A percentile compares a stretch with the other conserved stretches of the same genome.
Conservation (phyloP, 2,888 invertebrate species). For the Ferdinandea cuprea region DNA sequence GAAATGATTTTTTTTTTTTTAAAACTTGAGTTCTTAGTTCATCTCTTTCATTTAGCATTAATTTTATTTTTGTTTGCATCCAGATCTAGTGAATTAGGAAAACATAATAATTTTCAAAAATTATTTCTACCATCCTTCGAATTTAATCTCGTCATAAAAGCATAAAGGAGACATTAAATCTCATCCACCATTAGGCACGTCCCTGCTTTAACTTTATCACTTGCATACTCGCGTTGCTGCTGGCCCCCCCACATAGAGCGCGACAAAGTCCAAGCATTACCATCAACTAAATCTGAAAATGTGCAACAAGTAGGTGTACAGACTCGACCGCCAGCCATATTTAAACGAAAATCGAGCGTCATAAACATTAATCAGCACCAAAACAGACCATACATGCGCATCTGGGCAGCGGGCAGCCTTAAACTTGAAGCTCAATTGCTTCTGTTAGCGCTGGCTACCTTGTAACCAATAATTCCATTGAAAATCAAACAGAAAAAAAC, state of each 20-base stretch:
- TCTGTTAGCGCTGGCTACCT: constrained; percentile 43
- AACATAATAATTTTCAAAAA: too few relatives aligned
- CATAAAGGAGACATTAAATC: not conserved
- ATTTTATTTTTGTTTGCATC: too few relatives aligned
- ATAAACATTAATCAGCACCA: constrained; percentile 44
- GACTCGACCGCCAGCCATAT: not conserved
- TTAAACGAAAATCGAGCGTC: constrained; percentile 33
- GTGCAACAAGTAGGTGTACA: not conserved
- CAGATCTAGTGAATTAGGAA: too few relatives aligned
- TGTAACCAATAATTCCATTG: constrained; percentile 43
- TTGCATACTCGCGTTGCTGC: not conserved
- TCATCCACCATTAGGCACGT: not conserved
- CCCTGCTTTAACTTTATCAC: not conserved
- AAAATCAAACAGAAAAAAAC: constrained; percentile 24
- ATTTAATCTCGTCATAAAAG: not conserved
- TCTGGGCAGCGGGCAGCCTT: constrained; percentile 40
- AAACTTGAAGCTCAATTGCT: constrained; percentile 60
- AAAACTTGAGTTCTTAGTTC: too few relatives aligned
- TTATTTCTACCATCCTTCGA: too few relatives aligned
- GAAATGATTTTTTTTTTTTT: too few relatives aligned
- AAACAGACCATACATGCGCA: constrained; percentile 34
- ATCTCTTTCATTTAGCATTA: too few relatives aligned
- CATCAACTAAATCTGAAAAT: not conserved
- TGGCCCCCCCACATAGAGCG: constrained; percentile 10
- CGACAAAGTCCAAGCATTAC: constrained; percentile 8